Evolutionary conservation across 2,113 vertebrate genomes (phyloP).

Genomic region (Siniperca knerii): DNA sequence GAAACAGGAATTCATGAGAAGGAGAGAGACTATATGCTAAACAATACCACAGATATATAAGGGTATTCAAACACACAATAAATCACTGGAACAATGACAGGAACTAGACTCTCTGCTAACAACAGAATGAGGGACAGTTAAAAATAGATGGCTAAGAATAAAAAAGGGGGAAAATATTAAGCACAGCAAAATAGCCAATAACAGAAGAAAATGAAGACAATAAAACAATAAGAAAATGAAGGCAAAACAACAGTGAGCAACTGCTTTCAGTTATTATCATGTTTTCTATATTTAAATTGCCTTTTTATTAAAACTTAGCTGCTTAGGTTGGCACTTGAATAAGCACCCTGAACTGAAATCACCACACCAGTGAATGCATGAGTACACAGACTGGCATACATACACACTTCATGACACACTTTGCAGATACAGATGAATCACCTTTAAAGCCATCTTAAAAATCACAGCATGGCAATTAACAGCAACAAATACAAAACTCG

Average conservation of each 20-base stretch:
- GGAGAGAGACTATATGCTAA: background rate
- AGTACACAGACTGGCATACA: background rate
- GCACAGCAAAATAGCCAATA: background rate
- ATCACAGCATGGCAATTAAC: constrained; percentile 25
- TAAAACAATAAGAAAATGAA: background rate
- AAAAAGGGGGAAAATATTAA: background rate
- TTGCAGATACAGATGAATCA: constrained; percentile 41
- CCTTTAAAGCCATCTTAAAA: constrained; percentile 29
- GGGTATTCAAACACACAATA: constrained; percentile 2
- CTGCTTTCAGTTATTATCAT: constrained; percentile 11
- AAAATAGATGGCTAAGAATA: constrained; percentile 19
- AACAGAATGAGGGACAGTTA: constrained; percentile 11
- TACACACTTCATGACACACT: background rate
- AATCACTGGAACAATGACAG: constrained; percentile 16
- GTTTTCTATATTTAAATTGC: constrained; percentile 4
- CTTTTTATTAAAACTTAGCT: background rate
- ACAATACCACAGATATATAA: background rate
- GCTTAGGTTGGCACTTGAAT: background rate
- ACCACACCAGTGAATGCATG: background rate
- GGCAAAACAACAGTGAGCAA: background rate
- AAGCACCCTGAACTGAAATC: background rate
- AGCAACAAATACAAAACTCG: constrained; percentile 10
- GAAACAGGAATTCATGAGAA: background rate
- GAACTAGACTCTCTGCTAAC: background rate
- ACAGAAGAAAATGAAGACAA: background rate